Percentiles rank a stretch among this genome's conserved stretches.
Conservation (phyloP, 2,888 invertebrate genomes). For the Tenthredo livida region DNA sequence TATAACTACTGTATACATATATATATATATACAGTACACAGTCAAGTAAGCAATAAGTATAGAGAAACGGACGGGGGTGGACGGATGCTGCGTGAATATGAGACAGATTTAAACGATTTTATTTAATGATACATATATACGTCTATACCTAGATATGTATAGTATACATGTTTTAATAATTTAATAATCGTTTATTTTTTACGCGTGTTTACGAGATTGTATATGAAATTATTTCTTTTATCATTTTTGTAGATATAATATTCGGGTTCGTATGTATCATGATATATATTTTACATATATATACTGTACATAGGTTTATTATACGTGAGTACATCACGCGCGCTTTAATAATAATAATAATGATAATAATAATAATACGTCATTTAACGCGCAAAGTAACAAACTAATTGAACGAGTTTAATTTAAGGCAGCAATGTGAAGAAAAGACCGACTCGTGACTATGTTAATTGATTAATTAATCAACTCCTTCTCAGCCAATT, state of each 20-base stretch:
- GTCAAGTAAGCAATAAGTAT: background rate
- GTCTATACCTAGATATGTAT: background rate
- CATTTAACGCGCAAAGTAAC: background rate
- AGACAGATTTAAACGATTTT: background rate
- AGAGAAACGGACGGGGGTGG: background rate
- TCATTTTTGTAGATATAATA: too few species aligned
- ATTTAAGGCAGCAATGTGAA: background rate
- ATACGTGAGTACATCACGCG: background rate
- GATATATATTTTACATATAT: too few species aligned
- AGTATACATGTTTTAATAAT: background rate
- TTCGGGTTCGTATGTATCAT: too few species aligned
- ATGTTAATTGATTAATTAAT: constrained; percentile 3
- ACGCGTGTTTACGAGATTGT: too few species aligned
- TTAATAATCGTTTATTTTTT: too few species aligned
- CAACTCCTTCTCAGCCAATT: background rate
- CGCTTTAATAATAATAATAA: background rate
- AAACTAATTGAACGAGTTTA: constrained; percentile 36
- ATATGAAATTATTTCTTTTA: too few species aligned
- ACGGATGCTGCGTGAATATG: background rate
- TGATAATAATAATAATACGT: background rate
- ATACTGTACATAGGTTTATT: background rate
- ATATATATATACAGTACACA: background rate
- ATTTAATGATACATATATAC: background rate
- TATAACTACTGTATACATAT: background rate
- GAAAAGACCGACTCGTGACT: background rate